Base-by-base conservation (phyloP, 2,888 invertebrate genomes). In the Pachydiplax longipennis region DNA sequence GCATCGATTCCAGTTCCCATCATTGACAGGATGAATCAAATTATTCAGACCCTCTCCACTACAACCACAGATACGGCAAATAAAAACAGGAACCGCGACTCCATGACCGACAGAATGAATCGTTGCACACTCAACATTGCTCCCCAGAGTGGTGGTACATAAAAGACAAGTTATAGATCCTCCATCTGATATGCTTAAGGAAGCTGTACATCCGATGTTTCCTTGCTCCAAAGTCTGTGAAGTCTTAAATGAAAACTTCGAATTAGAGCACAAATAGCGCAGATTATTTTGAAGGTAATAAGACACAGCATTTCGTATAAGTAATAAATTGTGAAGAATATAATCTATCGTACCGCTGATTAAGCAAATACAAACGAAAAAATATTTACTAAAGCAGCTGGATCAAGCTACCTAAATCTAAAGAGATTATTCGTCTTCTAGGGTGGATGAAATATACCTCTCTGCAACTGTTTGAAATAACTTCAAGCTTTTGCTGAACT, bases 401-500 rank as follows among this genome's bases (percentile, higher is more conserved):
- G 3, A 18, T 53, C 53, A 8, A 53, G 53, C 53, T 53, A 18
- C 18, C 80, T 18, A 80, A n/a, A 35, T 80, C 37, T 18, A 80
- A 35, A 35, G 80, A 37, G 6, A 80, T n/a, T n/a, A n/a, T 37
- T 80, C 5, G 15, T n/a, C 80, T 80, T 35, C n/a, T 18, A 44
- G 8, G 15, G 13, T 12, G 5, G 8, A 35, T n/a, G 10, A 80
- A 53, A 58, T 31, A 37, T 90, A 80, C 40, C 40, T 90, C 81
- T 81, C 53, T 35, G 18, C 81, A 81, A 25, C 81, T 53, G 53
- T 48, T 90, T 18, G 80, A 80, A 53, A 81, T 58, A n/a, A 81
- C 90, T n/a, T 80, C 80, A 18, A 90, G 58, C 58, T 90, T 90
- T 58, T 90, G 81, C 25, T 90, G 93, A 44, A 93, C 93, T 91